Percentiles rank a stretch among this genome's conserved stretches.
Evolutionary conservation across 2,113 vertebrate genomes (phyloP).

Genomic region (Myiozetetes cayanensis): DNA sequence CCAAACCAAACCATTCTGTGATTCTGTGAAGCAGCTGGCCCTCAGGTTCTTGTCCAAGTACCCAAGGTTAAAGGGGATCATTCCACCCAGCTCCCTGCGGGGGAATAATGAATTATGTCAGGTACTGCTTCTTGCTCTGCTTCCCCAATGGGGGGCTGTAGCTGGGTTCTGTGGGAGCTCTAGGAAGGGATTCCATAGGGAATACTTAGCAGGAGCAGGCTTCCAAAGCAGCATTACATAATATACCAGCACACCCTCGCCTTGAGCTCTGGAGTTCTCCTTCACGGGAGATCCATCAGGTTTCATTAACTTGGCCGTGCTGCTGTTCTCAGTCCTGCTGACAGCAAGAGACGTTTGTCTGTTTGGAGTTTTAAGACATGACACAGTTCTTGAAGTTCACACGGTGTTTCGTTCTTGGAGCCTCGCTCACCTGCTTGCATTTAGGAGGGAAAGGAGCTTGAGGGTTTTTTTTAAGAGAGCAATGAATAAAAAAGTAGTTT

Average conservation of each 20-base stretch:
- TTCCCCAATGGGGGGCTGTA: accelerated
- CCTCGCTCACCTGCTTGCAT: not conserved
- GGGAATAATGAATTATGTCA: accelerated
- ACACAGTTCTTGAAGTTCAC: not conserved
- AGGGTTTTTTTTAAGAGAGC: accelerated
- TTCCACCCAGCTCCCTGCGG: not conserved
- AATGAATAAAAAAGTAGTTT: not conserved
- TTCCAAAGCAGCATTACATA: not conserved
- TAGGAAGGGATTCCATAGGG: not conserved
- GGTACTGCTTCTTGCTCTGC: not conserved
- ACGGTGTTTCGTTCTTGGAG: accelerated
- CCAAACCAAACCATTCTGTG: not conserved
- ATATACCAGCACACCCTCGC: accelerated
- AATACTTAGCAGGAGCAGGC: not conserved
- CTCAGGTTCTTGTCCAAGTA: not conserved
- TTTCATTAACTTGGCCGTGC: not conserved
- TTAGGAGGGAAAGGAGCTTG: not conserved
- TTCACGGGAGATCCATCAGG: not conserved
- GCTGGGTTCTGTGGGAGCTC: not conserved
- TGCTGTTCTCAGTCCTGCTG: not conserved
- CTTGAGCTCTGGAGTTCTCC: not conserved
- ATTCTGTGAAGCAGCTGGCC: not conserved
- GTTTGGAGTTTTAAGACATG: not conserved
- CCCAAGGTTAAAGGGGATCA: not conserved
- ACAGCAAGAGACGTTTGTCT: not conserved